Evolutionary conservation across 2,797 vertebrate species (phyloP).

Genomic region (Clamator glandarius): DNA sequence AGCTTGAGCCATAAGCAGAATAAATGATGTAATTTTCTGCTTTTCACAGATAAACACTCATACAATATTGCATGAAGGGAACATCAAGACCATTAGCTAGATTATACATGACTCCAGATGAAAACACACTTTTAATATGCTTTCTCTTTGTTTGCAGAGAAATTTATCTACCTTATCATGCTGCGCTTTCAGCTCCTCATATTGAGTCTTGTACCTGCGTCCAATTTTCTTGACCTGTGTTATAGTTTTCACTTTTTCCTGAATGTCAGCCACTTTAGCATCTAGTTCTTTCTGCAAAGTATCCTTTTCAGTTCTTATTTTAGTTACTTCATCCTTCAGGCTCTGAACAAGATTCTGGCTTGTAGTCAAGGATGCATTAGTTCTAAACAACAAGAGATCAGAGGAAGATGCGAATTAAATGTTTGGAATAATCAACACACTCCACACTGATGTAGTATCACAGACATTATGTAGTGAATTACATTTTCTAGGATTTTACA

Average conservation of each 20-base stretch:
- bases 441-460: background rate
- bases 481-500: background rate
- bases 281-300: conserved; percentile 85
- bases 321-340: conserved; percentile 85
- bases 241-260: conserved; percentile 91
- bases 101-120: background rate
- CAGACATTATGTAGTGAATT: background rate
- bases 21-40: background rate
- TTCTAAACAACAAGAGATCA: conserved; percentile 71
- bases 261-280: conserved; percentile 86
- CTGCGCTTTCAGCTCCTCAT: conserved; percentile 93
- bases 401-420: background rate
- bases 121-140: background rate
- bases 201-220: conserved; percentile 95
- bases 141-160: too few species aligned
- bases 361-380: conserved; percentile 82
- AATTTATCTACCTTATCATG: conserved; percentile 86
- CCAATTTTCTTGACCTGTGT: conserved; percentile 98
- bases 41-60: background rate
- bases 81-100: background rate
- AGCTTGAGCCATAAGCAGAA: background rate
- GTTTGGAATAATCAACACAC: background rate
- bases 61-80: background rate
- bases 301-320: conserved; percentile 85
- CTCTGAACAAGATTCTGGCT: conserved; percentile 89